Percentiles rank a stretch among this genome's conserved stretches.
phyloP scores from a whole-genome alignment of 2,797 vertebrate species.

The Bradypodion pumilum region DNA sequence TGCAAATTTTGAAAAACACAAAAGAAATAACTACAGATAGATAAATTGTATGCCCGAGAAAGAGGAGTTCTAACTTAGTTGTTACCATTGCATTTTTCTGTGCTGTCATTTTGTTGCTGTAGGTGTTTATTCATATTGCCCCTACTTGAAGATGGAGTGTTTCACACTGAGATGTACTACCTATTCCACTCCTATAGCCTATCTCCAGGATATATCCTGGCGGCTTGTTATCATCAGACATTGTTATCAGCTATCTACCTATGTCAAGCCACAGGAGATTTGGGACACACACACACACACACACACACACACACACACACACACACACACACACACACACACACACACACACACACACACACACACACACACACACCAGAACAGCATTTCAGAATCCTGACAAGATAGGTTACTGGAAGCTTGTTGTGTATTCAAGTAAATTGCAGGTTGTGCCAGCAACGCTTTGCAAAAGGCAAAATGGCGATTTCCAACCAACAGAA shows the following conservation, averaged over 20 bases:
- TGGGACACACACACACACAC: no score
- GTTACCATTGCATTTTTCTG: neutral
- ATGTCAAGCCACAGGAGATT: neutral
- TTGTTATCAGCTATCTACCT: neutral
- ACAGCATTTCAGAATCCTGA: neutral
- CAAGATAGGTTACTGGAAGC: neutral
- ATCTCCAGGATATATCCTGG: neutral
- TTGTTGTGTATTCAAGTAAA: no score
- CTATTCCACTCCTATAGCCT: neutral
- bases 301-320: no score
- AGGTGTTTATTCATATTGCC: neutral
- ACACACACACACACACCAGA: neutral
- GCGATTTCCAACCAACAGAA: no score
- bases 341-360: no score
- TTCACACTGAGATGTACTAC: neutral
- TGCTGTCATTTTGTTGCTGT: neutral
- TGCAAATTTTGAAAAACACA: neutral
- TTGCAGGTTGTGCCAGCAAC: no score
- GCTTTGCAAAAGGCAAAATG: no score
- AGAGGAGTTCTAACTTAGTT: neutral
- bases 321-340: no score
- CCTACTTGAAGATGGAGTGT: neutral
- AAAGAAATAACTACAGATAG: neutral
- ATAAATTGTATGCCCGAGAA: neutral
- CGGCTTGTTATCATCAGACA: neutral